Evolutionary conservation across 2,797 vertebrate species (phyloP), one percentile per base, ranked within the genome.

Genomic region (Neomorphus geoffroyi): DNA sequence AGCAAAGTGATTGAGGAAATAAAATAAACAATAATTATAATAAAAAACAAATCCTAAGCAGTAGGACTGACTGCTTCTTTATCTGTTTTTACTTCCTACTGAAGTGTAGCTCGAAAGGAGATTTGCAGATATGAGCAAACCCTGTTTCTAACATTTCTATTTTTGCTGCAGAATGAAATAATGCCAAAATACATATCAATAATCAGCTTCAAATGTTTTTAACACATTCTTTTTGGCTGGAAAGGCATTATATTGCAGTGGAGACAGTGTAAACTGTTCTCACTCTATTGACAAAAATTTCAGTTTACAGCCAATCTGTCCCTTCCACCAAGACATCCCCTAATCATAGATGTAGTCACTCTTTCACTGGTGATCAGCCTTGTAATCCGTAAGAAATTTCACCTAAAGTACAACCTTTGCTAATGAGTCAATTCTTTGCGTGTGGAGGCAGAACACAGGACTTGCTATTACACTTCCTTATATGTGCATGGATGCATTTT

Each of bases 21-120:
- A 96, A 97, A 97, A 96, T 93, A 97, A 97, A 96, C 93, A 97
- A 95, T 86, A 96, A 84, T 48, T 48, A 48, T 48, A 48, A 88
- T 88, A 67, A 88, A 91, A 90, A 64, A 10, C 18, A 88, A 90
- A 96, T 92, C 81, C 77, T 33, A 77, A 94, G 80, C 69, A 84
- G 58, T 64, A 94, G 69, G 79, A 87, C 90, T 94, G 84, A 92
- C 90, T 88, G 74, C 87, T 92, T 46, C 80, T 82, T 92, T 46
- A 43, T 95, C 71, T 90, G 32, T 35, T 82, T 86, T 53, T 17
- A 62, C 56, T 91, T 95, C 72, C 90, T 86, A 80, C 82, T 75
- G 60, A 96, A 96, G 48, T 50, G 54, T 26, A 82, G 77, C 70
- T 94, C 10, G 32, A 96, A 97, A 94, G 62, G 33, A 96, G 70